phyloP scores from a whole-genome alignment of 2,888 invertebrate genomes.

The Volucella inanis region DNA sequence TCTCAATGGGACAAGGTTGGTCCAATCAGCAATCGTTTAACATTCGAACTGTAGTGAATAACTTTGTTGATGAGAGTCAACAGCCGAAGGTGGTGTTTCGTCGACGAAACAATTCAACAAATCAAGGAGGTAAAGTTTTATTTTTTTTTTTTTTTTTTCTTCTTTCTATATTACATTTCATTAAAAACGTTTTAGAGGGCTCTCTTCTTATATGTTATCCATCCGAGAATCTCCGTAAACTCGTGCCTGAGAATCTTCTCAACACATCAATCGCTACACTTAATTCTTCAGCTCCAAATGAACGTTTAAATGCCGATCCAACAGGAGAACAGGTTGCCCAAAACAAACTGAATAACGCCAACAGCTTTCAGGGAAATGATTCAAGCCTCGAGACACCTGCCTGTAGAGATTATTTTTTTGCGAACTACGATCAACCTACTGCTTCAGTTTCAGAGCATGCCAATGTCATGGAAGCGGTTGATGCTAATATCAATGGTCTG shows the following conservation, averaged over 20 bases:
- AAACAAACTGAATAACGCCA: slow-evolving; percentile 59
- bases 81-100: slow-evolving; percentile 84
- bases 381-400: slow-evolving; percentile 53
- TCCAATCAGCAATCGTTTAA: slow-evolving; percentile 77
- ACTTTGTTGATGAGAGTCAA: slow-evolving; percentile 76
- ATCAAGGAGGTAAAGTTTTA: slow-evolving; percentile 83
- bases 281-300: slow-evolving; percentile 50
- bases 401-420: slow-evolving; percentile 52
- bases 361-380: slow-evolving; percentile 59
- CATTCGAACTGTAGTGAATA: slow-evolving; percentile 56
- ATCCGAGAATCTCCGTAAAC: slow-evolving; percentile 92
- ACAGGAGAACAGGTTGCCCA: slow-evolving; percentile 62
- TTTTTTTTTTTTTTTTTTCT: background rate
- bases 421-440: slow-evolving; percentile 44
- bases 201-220: slow-evolving; percentile 91
- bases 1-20: slow-evolving; percentile 91
- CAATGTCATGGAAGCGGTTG: slow-evolving; percentile 74
- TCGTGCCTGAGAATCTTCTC: slow-evolving; percentile 87
- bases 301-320: slow-evolving; percentile 54
- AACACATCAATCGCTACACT: slow-evolving; percentile 79
- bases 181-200: slow-evolving; percentile 77
- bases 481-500: slow-evolving; percentile 78
- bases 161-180: too few species aligned
- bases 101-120: slow-evolving; percentile 88
- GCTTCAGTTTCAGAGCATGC: slow-evolving; percentile 54